A percentile compares a stretch with the other conserved stretches of the same genome.
Evolutionary conservation across 2,888 invertebrate species (phyloP).

Genomic region (Acanthococcus lagerstroemiae): DNA sequence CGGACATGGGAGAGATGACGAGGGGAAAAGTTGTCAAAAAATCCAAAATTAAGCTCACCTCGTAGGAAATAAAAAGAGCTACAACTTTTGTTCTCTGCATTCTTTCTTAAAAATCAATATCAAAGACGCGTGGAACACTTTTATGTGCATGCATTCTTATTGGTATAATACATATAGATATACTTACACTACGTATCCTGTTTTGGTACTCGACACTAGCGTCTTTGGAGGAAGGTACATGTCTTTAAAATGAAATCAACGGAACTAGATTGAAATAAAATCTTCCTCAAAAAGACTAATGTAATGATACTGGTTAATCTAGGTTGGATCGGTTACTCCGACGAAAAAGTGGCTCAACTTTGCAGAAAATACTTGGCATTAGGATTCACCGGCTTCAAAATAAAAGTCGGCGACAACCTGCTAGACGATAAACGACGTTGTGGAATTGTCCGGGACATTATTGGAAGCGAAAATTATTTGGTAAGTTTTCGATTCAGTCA

Average conservation of each 20-base stretch:
- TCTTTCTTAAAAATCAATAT: no score
- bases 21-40: no score
- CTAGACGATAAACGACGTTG: slow-evolving; percentile 67
- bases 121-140: no score
- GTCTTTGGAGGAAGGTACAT: neutral
- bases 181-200: neutral
- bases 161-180: neutral
- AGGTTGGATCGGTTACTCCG: slow-evolving; percentile 80
- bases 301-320: no score
- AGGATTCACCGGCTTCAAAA: slow-evolving; percentile 75
- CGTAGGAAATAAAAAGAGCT: no score
- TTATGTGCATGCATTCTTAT: no score
- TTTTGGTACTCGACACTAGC: neutral
- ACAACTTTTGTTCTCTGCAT: no score
- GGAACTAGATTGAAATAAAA: neutral
- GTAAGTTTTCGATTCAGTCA: no score
- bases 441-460: slow-evolving; percentile 58
- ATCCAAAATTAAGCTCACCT: no score
- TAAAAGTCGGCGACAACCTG: slow-evolving; percentile 76
- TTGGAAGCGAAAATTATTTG: slow-evolving; percentile 64
- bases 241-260: neutral
- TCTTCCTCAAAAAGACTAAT: neutral
- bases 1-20: no score
- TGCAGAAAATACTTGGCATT: slow-evolving; percentile 61
- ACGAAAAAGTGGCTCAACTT: slow-evolving; percentile 58